These are phyloP conservation scores for Clarias magur DNA, from an alignment of 2,113 vertebrate genomes.

Conservation along the genomic window DNA sequence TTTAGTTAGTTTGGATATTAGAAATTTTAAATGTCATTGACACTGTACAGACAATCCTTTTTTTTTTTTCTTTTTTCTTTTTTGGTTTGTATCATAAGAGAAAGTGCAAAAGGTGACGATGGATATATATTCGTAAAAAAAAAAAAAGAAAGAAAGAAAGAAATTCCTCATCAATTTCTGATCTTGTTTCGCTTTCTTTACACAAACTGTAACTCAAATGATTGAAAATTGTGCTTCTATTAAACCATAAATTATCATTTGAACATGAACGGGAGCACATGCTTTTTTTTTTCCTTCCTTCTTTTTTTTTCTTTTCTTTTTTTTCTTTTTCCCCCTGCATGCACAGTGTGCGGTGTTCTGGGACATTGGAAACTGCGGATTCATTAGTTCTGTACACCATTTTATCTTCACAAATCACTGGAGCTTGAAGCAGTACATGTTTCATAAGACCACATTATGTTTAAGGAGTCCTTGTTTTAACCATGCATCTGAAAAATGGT, in stretches of 20 bases:
- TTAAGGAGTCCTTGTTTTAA: background rate
- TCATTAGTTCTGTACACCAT: background rate
- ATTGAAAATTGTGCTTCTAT: slow-evolving; percentile 5
- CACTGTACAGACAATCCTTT: slow-evolving; percentile 68
- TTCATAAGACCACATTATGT: background rate
- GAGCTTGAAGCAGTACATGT: background rate
- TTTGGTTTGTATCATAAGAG: slow-evolving; percentile 31
- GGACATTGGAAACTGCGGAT: background rate
- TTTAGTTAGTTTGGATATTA: slow-evolving; percentile 62
- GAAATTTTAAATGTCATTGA: slow-evolving; percentile 56
- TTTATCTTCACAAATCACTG: background rate
- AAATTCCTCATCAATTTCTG: background rate
- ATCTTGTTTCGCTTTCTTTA: background rate
- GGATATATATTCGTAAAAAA: background rate
- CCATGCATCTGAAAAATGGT: background rate
- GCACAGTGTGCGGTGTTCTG: background rate
- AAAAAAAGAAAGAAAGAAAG: background rate
- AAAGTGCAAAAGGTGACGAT: background rate
- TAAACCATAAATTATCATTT: background rate
- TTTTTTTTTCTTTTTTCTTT: slow-evolving; percentile 46
- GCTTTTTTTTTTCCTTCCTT: background rate
- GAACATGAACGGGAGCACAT: background rate
- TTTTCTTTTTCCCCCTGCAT: background rate
- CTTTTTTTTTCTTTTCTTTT: background rate
- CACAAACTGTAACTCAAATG: slow-evolving; percentile 7